These are phyloP conservation scores for Dynastes grantii DNA, from an alignment of 2,888 invertebrate species.

Conservation along the genomic window DNA sequence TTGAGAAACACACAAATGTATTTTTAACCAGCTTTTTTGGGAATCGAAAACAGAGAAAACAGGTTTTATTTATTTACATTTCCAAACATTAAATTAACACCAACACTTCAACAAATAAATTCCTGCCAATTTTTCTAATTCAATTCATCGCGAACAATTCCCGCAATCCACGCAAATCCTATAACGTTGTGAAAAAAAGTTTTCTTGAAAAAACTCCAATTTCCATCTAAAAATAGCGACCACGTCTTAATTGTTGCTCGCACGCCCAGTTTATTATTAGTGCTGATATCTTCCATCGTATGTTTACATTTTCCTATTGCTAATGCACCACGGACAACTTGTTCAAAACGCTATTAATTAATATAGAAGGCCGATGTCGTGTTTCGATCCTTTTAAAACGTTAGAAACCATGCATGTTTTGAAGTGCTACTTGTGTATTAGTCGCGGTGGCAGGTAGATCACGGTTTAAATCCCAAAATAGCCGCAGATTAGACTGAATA, in stretches of 20 bases:
- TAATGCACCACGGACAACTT: background rate
- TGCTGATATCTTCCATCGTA: conserved; percentile 41
- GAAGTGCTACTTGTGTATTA: no score
- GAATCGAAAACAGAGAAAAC: no score
- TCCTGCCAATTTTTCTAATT: conserved; percentile 2
- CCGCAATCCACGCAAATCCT: background rate
- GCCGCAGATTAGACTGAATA: background rate
- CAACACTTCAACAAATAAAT: background rate
- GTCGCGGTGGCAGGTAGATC: conserved; percentile 4
- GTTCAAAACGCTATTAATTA: background rate
- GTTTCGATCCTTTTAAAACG: no score
- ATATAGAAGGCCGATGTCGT: no score
- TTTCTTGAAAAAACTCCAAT: conserved; percentile 29
- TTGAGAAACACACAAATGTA: no score
- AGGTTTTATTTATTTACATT: no score
- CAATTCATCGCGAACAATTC: background rate
- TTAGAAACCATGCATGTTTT: no score
- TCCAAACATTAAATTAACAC: no score
- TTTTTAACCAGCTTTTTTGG: no score
- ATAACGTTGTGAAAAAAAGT: background rate
- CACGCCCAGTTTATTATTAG: conserved; percentile 48
- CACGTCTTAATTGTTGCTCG: conserved; percentile 46
- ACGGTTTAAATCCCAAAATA: background rate
- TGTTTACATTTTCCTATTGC: conserved; percentile 38
- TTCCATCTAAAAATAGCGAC: conserved; percentile 35